Base-by-base conservation (phyloP, 1,140 invertebrate species). In the Leguminivora glycinivorella region DNA sequence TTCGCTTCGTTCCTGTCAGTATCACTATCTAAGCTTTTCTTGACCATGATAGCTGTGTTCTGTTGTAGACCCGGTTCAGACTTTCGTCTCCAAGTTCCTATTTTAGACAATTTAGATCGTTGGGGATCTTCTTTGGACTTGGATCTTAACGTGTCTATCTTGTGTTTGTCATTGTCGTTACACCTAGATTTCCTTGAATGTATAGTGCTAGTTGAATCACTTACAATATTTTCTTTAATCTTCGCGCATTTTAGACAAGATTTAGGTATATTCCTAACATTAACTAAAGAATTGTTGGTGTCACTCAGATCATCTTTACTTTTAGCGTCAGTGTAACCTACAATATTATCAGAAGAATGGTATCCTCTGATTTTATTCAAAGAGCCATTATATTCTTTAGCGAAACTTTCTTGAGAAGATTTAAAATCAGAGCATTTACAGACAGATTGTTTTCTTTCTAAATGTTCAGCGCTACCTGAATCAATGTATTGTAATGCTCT, bases 81-180 rank as follows among this genome's bases (percentile, higher is more conserved):
- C 86, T 96, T 96, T 73, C 95, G 87, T 78, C 95, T 86, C 95
- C 95, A 95, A 70, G 92, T 94, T 5, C 92, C 89, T 73, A 94
- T 92, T 75, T 94, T 93, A 7, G 93, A 92, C 34, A 93, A 77
- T 60, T 86, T 91, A 5, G 88, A 87, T 78, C 90, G 82, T 72
- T 92, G 90, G 5, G 88, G 89, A 75, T 92, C 92, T 67, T 92
- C 92, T 80, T 89, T 92, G 7, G 92, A 92, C 69, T 91, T 91
- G 0, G 89, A 90, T 68, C 88, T 79, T 24, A 86, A 70, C 7
- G 80, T 84, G 68, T 90, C 88, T 12, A 78, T 75, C 72, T 72
- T 87, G 22, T 76, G 70, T 72, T 84, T 90, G 9, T 89, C 85
- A 19, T 60, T 76, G 2, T 89, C 85, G 70, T 75, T 83, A 70